phyloP scores from a whole-genome alignment of 2,113 vertebrate genomes.

The Myanophis thanlyinensis region DNA sequence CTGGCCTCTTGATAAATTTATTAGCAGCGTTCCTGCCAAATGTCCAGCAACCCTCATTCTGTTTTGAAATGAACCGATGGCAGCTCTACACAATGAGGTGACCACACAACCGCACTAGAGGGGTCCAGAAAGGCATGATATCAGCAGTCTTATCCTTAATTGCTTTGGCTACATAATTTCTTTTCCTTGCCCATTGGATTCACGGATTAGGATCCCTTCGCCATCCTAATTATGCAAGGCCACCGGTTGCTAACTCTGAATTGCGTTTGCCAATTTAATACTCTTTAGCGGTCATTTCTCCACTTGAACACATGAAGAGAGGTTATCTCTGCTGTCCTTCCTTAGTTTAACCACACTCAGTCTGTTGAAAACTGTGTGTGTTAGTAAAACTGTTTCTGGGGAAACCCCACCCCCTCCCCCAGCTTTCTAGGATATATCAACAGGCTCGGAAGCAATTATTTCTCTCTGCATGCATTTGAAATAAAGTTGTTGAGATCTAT shows the following conservation, averaged over 20 bases:
- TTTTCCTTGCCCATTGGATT: background rate
- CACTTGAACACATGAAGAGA: background rate
- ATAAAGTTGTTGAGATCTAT: background rate
- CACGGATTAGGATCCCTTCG: background rate
- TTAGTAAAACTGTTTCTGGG: background rate
- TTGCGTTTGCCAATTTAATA: background rate
- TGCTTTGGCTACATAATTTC: background rate
- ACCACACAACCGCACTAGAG: background rate
- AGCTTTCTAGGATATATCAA: background rate
- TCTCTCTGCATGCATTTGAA: background rate
- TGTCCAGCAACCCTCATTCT: background rate
- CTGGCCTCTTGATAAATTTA: background rate
- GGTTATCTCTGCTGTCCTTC: background rate
- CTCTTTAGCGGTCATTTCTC: background rate
- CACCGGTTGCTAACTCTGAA: background rate
- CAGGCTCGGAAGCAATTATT: background rate
- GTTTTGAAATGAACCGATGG: background rate
- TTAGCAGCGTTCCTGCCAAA: background rate
- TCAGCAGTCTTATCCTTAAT: background rate
- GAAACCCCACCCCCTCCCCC: no score
- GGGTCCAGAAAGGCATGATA: background rate
- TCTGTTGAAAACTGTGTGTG: background rate
- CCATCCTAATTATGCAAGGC: background rate
- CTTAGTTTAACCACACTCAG: background rate
- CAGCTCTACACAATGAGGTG: background rate